Base-by-base conservation (phyloP, 1,140 invertebrate genomes). In the Gryllus bimaculatus region DNA sequence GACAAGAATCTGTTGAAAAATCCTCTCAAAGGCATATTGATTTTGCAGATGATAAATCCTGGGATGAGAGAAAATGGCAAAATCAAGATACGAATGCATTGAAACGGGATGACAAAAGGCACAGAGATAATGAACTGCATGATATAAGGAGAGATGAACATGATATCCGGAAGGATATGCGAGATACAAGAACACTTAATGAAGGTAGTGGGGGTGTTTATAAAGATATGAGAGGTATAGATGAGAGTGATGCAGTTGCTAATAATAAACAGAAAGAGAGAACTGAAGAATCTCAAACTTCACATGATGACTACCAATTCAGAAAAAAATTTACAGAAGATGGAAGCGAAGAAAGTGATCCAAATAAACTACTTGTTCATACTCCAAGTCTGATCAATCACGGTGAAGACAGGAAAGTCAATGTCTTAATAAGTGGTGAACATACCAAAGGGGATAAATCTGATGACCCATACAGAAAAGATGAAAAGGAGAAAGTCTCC, bases 221-320 rank as follows among this genome's bases (percentile, higher is more conserved):
- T 39, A 39, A 39, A 39, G 26, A 39, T 39, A 39, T 39, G 1
- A 39, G 26, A 39, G 26, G 26, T 39, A 39, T 39, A 39, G 26
- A 39, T 39, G 54, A 66, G 54, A 66, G 18, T 66, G 18, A 10
- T 13, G 54, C 10, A 3, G 54, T 66, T 66, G 54, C 54, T 13
- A 18, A 66, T 66, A 66, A 66, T 66, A 66, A 66, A 66, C 2
- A 3, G 18, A 66, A 66, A 66, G 54, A 66, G 54, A 10, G 54
- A 66, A 66, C 47, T 47, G 73, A 20, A 48, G 77, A 79, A 75
- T 73, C 79, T n/a, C 8, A 77, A 49, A 20, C 76, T 47, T 26
- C 39, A 76, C 15, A 76, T 76, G 13, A 13, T 15, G 66, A 15
- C 8, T 47, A 8, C n/a, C 39, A 47, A 76, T 13, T 15, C 15